phyloP scores from a whole-genome alignment of 2,888 invertebrate genomes.

The Campoplex capitator region DNA sequence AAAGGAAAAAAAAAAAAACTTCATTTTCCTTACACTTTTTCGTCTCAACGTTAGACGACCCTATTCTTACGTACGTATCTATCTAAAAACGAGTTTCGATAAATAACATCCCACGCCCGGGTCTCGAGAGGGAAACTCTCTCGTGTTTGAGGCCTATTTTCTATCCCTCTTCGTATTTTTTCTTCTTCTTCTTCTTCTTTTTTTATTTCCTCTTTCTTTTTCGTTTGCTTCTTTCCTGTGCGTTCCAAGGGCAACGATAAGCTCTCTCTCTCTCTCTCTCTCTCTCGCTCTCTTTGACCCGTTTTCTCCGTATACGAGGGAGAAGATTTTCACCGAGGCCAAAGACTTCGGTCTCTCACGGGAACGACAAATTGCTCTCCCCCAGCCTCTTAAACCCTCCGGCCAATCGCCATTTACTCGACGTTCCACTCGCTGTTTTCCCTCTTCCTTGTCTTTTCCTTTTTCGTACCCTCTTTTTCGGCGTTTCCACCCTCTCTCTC shows the following conservation, averaged over 20 bases:
- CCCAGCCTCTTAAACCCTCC: conserved; percentile 33
- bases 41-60: conserved; percentile 14
- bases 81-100: conserved; percentile 42
- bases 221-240: conserved; percentile 22
- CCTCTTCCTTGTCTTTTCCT: conserved; percentile 34
- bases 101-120: conserved; percentile 63
- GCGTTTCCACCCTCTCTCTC: conserved; percentile 27
- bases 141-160: conserved; percentile 53
- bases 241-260: conserved; percentile 46
- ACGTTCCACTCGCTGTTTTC: conserved; percentile 57
- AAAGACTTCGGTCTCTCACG: conserved; percentile 55
- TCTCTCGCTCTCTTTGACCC: conserved; percentile 24
- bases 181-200: conserved; percentile 6
- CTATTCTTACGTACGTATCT: conserved; percentile 17
- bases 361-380: conserved; percentile 75
- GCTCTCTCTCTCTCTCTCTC: conserved; percentile 34
- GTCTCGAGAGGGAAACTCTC: conserved; percentile 62
- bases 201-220: neutral
- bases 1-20: conserved; percentile 16
- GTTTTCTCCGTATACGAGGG: conserved; percentile 14
- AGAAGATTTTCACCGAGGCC: conserved; percentile 31
- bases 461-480: conserved; percentile 21
- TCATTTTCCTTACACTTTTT: conserved; percentile 15
- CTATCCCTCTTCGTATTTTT: conserved; percentile 42
- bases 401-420: conserved; percentile 55